phyloP scores from a whole-genome alignment of 2,113 vertebrate species.

The Macaca nemestrina region DNA sequence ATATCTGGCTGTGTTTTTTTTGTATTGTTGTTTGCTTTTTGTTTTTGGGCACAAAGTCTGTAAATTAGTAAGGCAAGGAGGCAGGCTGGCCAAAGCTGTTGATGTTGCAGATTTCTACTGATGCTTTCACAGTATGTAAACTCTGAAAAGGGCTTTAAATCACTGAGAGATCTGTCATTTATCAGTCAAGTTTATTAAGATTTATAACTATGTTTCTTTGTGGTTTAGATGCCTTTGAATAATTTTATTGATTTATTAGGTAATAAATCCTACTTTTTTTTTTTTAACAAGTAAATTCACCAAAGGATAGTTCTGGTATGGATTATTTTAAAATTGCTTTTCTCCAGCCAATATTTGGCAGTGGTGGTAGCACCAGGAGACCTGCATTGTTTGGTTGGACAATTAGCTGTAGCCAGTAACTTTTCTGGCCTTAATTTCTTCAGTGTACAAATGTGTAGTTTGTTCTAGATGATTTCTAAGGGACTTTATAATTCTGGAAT shows the following conservation, averaged over 20 bases:
- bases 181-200: neutral
- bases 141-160: neutral
- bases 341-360: neutral
- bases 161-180: neutral
- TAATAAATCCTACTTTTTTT: neutral
- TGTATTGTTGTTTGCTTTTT: neutral
- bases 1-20: neutral
- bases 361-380: neutral
- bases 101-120: neutral
- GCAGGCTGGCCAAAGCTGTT: neutral
- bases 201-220: neutral
- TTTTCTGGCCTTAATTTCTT: neutral
- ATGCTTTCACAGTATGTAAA: neutral
- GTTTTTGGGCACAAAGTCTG: neutral
- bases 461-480: neutral
- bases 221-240: neutral
- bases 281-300: neutral
- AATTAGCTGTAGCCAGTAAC: neutral
- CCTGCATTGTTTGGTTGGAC: neutral
- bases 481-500: conserved; percentile 27
- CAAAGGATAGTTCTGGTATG: neutral
- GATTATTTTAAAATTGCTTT: neutral
- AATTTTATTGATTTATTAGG: conserved; percentile 14
- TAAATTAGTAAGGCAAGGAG: neutral
- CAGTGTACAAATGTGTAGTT: neutral